phyloP scores from a whole-genome alignment of 2,888 invertebrate species.

The Dryococelus australis region DNA sequence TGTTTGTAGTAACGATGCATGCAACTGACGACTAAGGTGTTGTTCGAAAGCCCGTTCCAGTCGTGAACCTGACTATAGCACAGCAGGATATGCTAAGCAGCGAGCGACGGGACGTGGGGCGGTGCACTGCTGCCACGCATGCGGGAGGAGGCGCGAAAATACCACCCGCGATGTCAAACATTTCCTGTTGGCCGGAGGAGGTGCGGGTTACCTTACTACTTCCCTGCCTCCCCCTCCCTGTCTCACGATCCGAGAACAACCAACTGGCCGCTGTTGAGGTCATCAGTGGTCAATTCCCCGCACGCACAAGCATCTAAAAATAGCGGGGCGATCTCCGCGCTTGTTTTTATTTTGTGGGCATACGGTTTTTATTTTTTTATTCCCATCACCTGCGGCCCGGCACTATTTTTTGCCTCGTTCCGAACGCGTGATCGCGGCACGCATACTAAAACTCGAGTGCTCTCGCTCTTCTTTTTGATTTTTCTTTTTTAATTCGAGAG shows the following conservation, averaged over 20 bases:
- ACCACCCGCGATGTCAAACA: background rate
- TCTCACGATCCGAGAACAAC: background rate
- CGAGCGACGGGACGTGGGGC: background rate
- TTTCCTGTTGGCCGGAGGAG: background rate
- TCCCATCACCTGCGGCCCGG: background rate
- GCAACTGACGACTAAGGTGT: too few species aligned
- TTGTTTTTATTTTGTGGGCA: background rate
- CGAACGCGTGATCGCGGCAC: background rate
- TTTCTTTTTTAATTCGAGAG: background rate
- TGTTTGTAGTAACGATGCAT: too few species aligned
- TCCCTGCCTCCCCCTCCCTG: background rate
- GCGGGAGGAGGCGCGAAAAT: conserved; percentile 16
- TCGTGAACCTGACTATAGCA: too few species aligned
- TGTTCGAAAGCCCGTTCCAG: too few species aligned
- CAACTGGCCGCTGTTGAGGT: background rate
- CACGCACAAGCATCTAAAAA: background rate
- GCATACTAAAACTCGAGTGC: background rate
- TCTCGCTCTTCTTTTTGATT: background rate
- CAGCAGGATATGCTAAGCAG: background rate
- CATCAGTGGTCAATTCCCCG: conserved; percentile 16
- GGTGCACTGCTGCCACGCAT: background rate
- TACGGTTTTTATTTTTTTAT: background rate
- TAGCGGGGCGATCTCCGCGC: background rate
- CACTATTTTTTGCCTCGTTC: background rate
- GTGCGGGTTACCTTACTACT: background rate